Conservation (phyloP, 2,888 invertebrate species). For the Caenorhabditis macrosperma region DNA sequence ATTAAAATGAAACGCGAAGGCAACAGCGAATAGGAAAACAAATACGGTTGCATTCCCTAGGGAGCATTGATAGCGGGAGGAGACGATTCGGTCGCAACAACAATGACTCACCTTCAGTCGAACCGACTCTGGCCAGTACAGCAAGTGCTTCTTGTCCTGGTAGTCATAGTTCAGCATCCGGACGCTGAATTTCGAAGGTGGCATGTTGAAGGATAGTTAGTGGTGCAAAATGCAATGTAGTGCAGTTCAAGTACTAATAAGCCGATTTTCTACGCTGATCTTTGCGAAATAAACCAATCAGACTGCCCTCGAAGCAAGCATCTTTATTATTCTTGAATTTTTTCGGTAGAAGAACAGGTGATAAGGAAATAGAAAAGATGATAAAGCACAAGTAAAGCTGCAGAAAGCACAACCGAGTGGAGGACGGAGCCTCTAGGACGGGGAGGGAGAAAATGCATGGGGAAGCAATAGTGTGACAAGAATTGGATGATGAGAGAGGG, state of each 20-base stretch:
- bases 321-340: slow-evolving; percentile 37
- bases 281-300: slow-evolving; percentile 18
- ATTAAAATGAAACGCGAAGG: not conserved
- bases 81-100: too few relatives aligned
- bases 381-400: slow-evolving; percentile 46
- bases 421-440: not conserved
- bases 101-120: slow-evolving; percentile 59
- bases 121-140: slow-evolving; percentile 69
- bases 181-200: slow-evolving; percentile 7
- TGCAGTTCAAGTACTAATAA: slow-evolving; percentile 26
- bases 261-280: slow-evolving; percentile 35
- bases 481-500: slow-evolving; percentile 18
- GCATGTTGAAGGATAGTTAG: slow-evolving; percentile 4
- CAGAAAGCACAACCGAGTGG: slow-evolving; percentile 46
- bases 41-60: not conserved
- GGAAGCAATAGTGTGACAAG: slow-evolving; percentile 51
- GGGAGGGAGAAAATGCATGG: slow-evolving; percentile 19
- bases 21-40: not conserved
- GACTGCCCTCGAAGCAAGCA: slow-evolving; percentile 29
- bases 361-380: slow-evolving; percentile 31
- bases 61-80: not conserved
- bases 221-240: not conserved
- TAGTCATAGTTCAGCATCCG: slow-evolving; percentile 58
- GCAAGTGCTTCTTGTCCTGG: slow-evolving; percentile 41
- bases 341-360: slow-evolving; percentile 24